Percentiles rank a stretch among this genome's conserved stretches.
These are phyloP conservation scores for Caradrina kadenii DNA, from an alignment of 2,888 invertebrate genomes.

Conservation along the genomic window DNA sequence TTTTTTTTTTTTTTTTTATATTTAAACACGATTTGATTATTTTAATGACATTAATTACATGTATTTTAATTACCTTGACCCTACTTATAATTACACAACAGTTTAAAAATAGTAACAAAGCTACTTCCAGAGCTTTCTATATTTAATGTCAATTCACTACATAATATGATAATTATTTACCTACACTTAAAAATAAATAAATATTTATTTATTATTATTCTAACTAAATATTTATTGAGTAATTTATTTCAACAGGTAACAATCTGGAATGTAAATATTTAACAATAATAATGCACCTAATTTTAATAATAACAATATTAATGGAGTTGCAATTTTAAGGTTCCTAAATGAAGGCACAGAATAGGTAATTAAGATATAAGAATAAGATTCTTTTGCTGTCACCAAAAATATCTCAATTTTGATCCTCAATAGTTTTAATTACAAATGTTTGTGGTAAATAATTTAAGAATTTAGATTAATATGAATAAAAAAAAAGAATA, in stretches of 20 bases:
- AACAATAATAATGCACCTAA: conserved; percentile 2
- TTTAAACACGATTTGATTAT: too few species aligned
- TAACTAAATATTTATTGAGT: neutral
- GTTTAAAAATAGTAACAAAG: neutral
- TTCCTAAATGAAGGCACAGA: neutral
- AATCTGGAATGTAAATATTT: conserved; percentile 36
- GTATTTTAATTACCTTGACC: neutral
- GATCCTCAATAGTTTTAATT: neutral
- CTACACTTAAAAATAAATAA: neutral
- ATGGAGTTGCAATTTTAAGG: neutral
- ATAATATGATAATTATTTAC: neutral
- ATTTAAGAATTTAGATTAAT: too few species aligned
- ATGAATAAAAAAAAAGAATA: too few species aligned
- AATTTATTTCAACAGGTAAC: conserved; percentile 27
- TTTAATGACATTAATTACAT: too few species aligned
- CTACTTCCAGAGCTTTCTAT: neutral
- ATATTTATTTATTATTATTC: neutral
- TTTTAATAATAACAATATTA: neutral
- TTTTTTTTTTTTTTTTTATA: too few species aligned
- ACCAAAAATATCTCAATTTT: neutral
- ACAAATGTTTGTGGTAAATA: too few species aligned
- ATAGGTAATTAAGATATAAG: too few species aligned
- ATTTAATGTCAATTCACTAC: neutral
- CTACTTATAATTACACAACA: conserved; percentile 2
- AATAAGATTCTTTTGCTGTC: neutral